Evolutionary conservation across 2,113 vertebrate genomes (phyloP), one percentile per base, ranked within the genome.

Genomic region (Hirundichthys speculiger): DNA sequence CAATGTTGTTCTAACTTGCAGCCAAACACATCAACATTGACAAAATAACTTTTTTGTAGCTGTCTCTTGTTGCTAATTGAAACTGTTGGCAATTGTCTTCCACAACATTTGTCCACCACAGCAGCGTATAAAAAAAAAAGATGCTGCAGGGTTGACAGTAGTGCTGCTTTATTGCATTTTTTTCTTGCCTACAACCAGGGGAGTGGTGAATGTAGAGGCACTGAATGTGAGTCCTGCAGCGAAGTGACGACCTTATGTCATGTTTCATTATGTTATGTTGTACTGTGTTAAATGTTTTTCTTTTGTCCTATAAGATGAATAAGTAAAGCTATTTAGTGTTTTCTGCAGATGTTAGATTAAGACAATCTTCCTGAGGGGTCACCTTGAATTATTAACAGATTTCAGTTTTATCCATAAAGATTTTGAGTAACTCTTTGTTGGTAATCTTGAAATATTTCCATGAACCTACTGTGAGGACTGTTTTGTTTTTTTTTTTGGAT

Each of bases 111-210:
- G 48, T 63, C 59, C 27, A 75, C 55, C 48, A 38, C 48, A 58
- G 0, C 51, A 58, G 15, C 59, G 70, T 45, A n/a, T 0, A 21
- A 63, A 15, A 13, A 30, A 25, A 41, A 57, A 64, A 20, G 40
- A 51, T 42, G 55, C 73, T 84, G 59, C 69, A 62, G 77, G 77
- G 57, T 65, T 16, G 49, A 61, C 69, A 60, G 40, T 60, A 24
- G 34, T 54, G 54, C 57, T n/a, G 67, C 63, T 72, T 20, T 47
- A 39, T 51, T 42, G 53, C 42, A 27, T 21, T 21, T 77, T 54
- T 38, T n/a, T 58, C 25, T 50, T 34, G 53, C 40, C 48, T 45
- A 51, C 75, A 79, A 63, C 71, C 73, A 47, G 46, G 41, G 50
- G 54, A 30, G 19, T 63, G 49, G 41, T 25, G 53, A 30, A 54